phyloP scores from a whole-genome alignment of 2,113 vertebrate species.

The Osmerus mordax region DNA sequence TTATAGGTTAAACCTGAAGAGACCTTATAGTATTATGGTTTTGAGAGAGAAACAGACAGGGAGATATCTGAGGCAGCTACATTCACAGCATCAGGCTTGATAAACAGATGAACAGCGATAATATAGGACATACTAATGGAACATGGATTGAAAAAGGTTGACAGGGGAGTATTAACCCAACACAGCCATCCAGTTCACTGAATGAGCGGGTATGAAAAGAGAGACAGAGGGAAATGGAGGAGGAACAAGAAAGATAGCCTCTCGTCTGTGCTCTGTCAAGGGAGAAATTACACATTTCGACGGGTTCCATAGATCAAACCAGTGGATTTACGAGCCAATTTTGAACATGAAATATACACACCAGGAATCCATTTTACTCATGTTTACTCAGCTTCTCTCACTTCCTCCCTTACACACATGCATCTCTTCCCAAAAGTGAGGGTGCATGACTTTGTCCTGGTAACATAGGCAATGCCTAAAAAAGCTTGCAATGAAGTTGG shows the following conservation, averaged over 20 bases:
- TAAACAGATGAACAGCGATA: constrained; percentile 91
- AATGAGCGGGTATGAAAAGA: constrained; percentile 53
- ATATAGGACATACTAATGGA: constrained; percentile 93
- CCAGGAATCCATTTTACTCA: constrained; percentile 86
- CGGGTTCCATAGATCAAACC: constrained; percentile 96
- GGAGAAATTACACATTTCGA: constrained; percentile 99
- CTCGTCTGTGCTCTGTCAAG: constrained; percentile 95
- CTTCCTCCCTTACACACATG: constrained; percentile 25
- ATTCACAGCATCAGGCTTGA: constrained; percentile 79
- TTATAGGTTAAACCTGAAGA: constrained; percentile 20
- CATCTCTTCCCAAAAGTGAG: constrained; percentile 35
- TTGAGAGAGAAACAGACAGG: constrained; percentile 34
- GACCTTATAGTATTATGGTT: constrained; percentile 49
- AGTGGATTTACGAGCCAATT: constrained; percentile 98
- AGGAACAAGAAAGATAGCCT: constrained; percentile 92
- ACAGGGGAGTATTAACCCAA: constrained; percentile 64
- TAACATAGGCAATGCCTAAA: constrained; percentile 23
- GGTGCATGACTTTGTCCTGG: constrained; percentile 22
- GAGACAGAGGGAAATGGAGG: constrained; percentile 28
- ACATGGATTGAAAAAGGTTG: constrained; percentile 74
- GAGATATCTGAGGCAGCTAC: constrained; percentile 68
- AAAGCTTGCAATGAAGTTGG: constrained; percentile 21
- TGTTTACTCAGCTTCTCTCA: constrained; percentile 67
- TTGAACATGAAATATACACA: constrained; percentile 99
- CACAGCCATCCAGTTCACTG: constrained; percentile 33